Evolutionary conservation across 1,140 invertebrate species (phyloP), one percentile per base, ranked within the genome.

Genomic region (Drosophila truncata): DNA sequence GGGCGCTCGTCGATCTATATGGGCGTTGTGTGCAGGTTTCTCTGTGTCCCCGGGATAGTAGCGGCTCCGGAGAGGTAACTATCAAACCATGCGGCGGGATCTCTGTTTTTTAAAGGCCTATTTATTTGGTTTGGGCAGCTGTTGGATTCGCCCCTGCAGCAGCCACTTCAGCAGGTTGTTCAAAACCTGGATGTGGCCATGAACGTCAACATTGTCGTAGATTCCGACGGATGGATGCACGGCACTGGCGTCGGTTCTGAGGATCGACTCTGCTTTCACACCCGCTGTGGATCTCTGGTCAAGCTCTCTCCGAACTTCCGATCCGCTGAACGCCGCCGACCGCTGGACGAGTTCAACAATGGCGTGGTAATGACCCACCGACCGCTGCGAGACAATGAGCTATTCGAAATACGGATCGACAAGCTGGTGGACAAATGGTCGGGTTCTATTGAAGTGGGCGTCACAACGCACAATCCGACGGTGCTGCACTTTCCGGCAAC

Each of bases 341-440:
- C 98, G 2, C 93, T 97, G n/a, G 98, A 98, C 92, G 98, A 99
- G 93, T 99, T 99, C 90, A 98, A 98, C 93, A 98, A 98, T 93
- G 97, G 97, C 7, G 97, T 98, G 11, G 97, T 98, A 1, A 97
- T 98, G 96, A 98, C 97, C 0, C 97, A 98, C 87, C 94, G 98
- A 52, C 96, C 97, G 1, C 92, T 99, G 14, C 93, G 95, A 63
- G 97, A 98, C 92, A 96, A 98, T 90, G 98, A 99, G 93, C 93
- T 99, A 4, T 99, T 99, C 93, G 98, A 99, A 94, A 98, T 98
- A 86, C 95, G 98, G 46, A 97, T 99, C 65, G 98, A 99, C 88
- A 94, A 96, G 76, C 93, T 99, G 50, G 97, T 98, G 20, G 96
- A 97, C 87, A 98, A 98, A 92, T 98, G 97, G 97, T 97, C 97